Conservation (phyloP, 1,140 invertebrate genomes). For the Trachymyrmex septentrionalis region DNA sequence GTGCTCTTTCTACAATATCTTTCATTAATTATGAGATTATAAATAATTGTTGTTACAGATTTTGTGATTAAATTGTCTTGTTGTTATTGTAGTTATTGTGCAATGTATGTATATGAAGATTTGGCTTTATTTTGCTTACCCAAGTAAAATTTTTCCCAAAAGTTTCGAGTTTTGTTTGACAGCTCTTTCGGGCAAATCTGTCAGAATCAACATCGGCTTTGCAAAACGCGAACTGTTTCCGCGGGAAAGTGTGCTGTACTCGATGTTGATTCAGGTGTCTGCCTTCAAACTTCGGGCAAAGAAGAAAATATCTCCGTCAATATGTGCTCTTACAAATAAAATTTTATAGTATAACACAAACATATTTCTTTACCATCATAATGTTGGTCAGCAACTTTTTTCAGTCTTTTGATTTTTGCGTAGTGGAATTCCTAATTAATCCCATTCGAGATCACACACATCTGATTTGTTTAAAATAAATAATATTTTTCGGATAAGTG, state of each 20-base stretch:
- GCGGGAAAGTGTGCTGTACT: constrained; percentile 30
- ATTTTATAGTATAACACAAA: constrained; percentile 46
- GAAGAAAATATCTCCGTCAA: constrained; percentile 59
- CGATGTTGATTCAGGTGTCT: constrained; percentile 58
- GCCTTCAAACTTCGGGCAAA: constrained; percentile 36
- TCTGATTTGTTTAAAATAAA: not conserved
- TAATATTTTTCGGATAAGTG: not conserved
- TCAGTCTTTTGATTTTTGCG: not conserved
- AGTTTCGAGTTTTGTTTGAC: constrained; percentile 54
- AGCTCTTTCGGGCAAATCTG: constrained; percentile 50
- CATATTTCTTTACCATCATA: constrained; percentile 45
- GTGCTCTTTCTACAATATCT: not conserved
- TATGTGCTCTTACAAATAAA: constrained; percentile 47
- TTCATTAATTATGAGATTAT: not conserved
- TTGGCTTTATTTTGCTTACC: constrained; percentile 7
- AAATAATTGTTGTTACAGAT: constrained; percentile 33
- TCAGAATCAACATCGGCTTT: constrained; percentile 51
- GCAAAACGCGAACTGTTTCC: constrained; percentile 17
- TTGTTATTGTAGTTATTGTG: not conserved
- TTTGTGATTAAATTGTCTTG: not conserved
- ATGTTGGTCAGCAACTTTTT: constrained; percentile 17
- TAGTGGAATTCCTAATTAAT: not conserved
- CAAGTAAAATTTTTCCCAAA: constrained; percentile 17
- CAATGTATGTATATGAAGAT: not conserved
- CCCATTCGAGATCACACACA: not conserved